Conservation (phyloP, 1,140 invertebrate species). For the Papilio helenus region DNA sequence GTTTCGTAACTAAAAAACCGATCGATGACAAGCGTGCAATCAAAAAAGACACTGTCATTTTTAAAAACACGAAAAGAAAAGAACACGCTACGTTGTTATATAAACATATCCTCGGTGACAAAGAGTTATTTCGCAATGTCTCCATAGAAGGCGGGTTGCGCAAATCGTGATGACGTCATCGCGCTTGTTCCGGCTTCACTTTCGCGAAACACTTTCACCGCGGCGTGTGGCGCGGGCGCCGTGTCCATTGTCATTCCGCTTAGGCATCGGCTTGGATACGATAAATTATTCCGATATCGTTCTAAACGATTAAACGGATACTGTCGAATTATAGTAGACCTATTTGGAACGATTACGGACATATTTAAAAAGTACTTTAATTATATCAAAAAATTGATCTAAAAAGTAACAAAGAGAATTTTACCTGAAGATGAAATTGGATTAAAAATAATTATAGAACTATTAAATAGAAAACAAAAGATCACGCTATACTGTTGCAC, state of each 20-base stretch:
- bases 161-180: conserved; percentile 76
- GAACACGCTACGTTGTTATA: conserved; percentile 38
- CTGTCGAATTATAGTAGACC: conserved; percentile 14
- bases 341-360: neutral
- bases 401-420: neutral
- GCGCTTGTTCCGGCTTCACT: conserved; percentile 77
- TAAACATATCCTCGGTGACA: conserved; percentile 50
- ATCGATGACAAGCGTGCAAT: neutral
- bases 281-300: conserved; percentile 46
- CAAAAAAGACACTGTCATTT: neutral
- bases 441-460: conserved; percentile 26
- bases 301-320: conserved; percentile 11
- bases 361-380: neutral
- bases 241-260: conserved; percentile 58
- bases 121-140: conserved; percentile 68
- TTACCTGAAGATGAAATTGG: conserved; percentile 10
- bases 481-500: conserved; percentile 30
- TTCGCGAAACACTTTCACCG: conserved; percentile 80
- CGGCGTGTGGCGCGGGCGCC: conserved; percentile 51
- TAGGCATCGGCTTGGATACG: conserved; percentile 47
- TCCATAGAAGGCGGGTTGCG: conserved; percentile 65
- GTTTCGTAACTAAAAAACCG: conserved; percentile 1
- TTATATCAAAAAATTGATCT: no score
- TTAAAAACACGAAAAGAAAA: conserved; percentile 41
- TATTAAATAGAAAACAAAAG: conserved; percentile 33